These are phyloP conservation scores for Colistium nudipinnis DNA, from an alignment of 2,113 vertebrate genomes.

Conservation along the genomic window DNA sequence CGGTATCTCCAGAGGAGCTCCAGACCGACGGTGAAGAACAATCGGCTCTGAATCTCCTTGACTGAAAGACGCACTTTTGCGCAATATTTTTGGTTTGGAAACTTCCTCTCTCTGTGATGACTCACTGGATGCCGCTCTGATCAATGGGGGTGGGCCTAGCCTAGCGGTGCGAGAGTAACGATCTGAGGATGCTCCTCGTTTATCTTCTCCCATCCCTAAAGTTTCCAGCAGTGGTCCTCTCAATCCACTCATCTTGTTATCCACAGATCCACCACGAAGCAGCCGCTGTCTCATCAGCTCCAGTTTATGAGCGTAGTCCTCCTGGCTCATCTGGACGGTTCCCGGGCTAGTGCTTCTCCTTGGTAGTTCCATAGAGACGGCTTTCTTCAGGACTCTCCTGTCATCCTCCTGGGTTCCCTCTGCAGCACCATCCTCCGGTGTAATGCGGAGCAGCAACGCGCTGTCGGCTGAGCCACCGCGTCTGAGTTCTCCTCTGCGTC, in stretches of 20 bases:
- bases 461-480: constrained; percentile 94
- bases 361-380: constrained; percentile 90
- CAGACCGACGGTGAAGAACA: constrained; percentile 88
- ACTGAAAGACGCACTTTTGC: constrained; percentile 96
- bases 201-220: constrained; percentile 86
- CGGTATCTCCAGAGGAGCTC: constrained; percentile 94
- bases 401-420: constrained; percentile 71
- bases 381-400: constrained; percentile 85
- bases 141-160: constrained; percentile 81
- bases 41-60: constrained; percentile 92
- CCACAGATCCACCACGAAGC: constrained; percentile 86
- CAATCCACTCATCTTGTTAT: constrained; percentile 94
- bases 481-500: constrained; percentile 85
- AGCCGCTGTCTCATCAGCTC: constrained; percentile 93
- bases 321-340: constrained; percentile 85
- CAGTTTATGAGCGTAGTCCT: constrained; percentile 91
- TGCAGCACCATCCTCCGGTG: constrained; percentile 63
- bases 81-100: constrained; percentile 83
- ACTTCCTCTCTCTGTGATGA: constrained; percentile 79
- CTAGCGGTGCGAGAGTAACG: constrained; percentile 77
- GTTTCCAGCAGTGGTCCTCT: constrained; percentile 95
- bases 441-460: constrained; percentile 84
- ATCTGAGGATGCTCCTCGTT: constrained; percentile 71
- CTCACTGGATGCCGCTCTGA: constrained; percentile 91
- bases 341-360: constrained; percentile 86